A percentile compares a stretch with the other conserved stretches of the same genome.
phyloP scores from a whole-genome alignment of 1,140 invertebrate genomes.

The Chironomus striatipennis region DNA sequence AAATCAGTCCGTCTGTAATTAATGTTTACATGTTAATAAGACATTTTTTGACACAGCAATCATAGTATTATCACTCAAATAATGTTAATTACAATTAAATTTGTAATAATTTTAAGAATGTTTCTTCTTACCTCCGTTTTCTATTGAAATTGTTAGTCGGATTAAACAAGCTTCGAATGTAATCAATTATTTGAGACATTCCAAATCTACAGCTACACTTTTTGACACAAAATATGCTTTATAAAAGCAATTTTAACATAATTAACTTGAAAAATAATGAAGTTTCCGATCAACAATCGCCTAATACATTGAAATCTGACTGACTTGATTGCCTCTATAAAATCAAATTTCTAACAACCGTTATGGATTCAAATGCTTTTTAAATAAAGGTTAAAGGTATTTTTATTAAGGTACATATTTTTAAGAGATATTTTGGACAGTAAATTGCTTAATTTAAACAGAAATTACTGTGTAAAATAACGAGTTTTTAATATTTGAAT shows the following conservation, averaged over 20 bases:
- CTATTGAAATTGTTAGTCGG: not conserved
- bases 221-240: not conserved
- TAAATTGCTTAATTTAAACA: too few relatives aligned
- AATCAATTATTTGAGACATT: slow-evolving; percentile 19
- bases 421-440: too few relatives aligned
- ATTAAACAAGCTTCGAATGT: slow-evolving; percentile 2
- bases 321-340: too few relatives aligned
- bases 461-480: too few relatives aligned
- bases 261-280: not conserved
- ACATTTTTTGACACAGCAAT: not conserved
- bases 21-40: not conserved
- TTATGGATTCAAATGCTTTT: too few relatives aligned
- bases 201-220: not conserved
- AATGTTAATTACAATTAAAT: not conserved
- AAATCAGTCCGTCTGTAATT: not conserved
- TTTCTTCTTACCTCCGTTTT: not conserved
- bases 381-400: too few relatives aligned
- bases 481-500: too few relatives aligned
- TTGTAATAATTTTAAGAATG: not conserved
- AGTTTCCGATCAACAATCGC: not conserved
- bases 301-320: too few relatives aligned
- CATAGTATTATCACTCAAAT: not conserved
- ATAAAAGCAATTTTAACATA: not conserved
- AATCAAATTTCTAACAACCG: too few relatives aligned
- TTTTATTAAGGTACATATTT: too few relatives aligned